Evolutionary conservation across 2,797 vertebrate genomes (phyloP), one percentile per base, ranked within the genome.

Genomic region (Hybognathus amarus): DNA sequence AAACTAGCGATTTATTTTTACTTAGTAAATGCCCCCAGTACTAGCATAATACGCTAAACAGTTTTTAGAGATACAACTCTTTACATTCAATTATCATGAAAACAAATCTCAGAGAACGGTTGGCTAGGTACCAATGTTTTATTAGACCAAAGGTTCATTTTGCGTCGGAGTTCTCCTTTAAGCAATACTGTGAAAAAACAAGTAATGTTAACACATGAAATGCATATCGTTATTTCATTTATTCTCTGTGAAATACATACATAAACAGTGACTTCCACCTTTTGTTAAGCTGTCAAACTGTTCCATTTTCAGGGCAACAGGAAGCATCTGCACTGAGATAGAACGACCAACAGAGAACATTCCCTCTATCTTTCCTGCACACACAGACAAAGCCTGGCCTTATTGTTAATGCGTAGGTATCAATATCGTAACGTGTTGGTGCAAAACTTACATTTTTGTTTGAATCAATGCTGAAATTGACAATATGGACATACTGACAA

Each of bases 291-390:
- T 75, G 27, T 75, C 27, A 61, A 42, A 77, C 20, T 79, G 66
- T 59, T 83, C 36, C 52, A 82, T 67, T 24, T 77, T 59, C 79
- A 59, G 67, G 33, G 54, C 64, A 87, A 82, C 85, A 88, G 87
- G 87, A 88, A 88, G 64, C 66, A 82, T 87, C 85, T 83, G 80
- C 68, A 24, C n/a, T 27, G 47, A 64, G 81, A 78, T 63, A 61
- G 18, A 52, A 50, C 27, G 59, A 79, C 7, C 17, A 79, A 70
- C 22, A 20, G 73, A 81, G 64, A 84, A 24, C 36, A 68, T 20
- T 40, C 77, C 45, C 77, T 68, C 33, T 67, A 18, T 47, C 42
- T 78, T 63, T 50, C 36, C 17, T 13, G 3, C 24, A 63, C 59
- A 59, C 11, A 63, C 13, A 63, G 5, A 63, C 24, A 63, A 27